phyloP scores from a whole-genome alignment of 2,797 vertebrate genomes.

The Siniperca undulata region DNA sequence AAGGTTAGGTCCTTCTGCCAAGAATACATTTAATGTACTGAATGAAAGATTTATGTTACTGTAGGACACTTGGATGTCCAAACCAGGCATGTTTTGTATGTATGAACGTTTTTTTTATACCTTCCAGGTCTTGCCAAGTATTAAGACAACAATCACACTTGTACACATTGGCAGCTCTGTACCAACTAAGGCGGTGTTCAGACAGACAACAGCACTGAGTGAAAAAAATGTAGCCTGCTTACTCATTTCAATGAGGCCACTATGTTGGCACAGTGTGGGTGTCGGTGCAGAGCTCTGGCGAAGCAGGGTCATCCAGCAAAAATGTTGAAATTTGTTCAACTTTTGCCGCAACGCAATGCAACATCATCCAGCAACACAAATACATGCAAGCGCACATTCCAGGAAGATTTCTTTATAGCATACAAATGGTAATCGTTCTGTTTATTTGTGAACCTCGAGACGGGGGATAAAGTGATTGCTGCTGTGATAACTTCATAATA shows the following conservation, averaged over 20 bases:
- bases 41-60: conserved; percentile 46
- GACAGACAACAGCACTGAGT: conserved; percentile 6
- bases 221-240: not conserved
- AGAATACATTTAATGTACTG: conserved; percentile 40
- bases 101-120: conserved; percentile 13
- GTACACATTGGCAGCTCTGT: conserved; percentile 21
- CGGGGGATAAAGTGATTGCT: too few species aligned
- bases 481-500: too few species aligned
- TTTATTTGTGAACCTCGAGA: too few species aligned
- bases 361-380: too few species aligned
- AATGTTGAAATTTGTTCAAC: not conserved
- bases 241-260: conserved; percentile 26
- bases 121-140: conserved; percentile 34
- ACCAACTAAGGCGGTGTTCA: not conserved
- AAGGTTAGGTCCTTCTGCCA: conserved; percentile 38
- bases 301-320: not conserved
- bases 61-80: conserved; percentile 36
- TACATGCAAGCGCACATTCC: too few species aligned
- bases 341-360: too few species aligned
- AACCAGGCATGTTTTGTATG: conserved; percentile 34
- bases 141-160: conserved; percentile 29
- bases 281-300: not conserved
- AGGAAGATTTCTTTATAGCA: too few species aligned
- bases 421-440: too few species aligned
- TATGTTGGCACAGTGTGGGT: conserved; percentile 14